A percentile compares a stretch with the other conserved stretches of the same genome.
phyloP scores from a whole-genome alignment of 1,140 invertebrate species.

The Macrostomum lignano region DNA sequence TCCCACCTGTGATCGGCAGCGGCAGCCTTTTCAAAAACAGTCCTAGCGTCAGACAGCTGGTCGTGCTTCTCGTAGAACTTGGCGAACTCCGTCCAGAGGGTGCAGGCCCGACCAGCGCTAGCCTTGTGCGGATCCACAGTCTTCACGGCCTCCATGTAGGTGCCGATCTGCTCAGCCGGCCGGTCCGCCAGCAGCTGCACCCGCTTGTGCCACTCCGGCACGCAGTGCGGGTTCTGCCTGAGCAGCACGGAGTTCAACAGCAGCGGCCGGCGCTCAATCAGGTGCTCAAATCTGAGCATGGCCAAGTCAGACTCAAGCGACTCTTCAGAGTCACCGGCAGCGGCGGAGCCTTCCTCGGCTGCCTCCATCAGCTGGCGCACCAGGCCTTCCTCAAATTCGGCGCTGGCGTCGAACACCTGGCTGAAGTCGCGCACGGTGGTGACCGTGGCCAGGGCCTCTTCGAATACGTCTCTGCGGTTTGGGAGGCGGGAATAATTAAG shows the following conservation, averaged over 20 bases:
- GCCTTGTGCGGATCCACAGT: slow-evolving; percentile 83
- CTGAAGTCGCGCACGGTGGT: slow-evolving; percentile 83
- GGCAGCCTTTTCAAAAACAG: slow-evolving; percentile 80
- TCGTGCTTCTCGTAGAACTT: slow-evolving; percentile 87
- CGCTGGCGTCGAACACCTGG: slow-evolving; percentile 93
- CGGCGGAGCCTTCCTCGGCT: slow-evolving; percentile 33
- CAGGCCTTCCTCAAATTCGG: slow-evolving; percentile 84
- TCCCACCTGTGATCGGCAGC: too few relatives aligned
- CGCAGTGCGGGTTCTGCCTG: slow-evolving; percentile 94
- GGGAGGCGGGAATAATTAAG: too few relatives aligned
- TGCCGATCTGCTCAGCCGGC: slow-evolving; percentile 36
- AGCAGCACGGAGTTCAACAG: slow-evolving; percentile 54
- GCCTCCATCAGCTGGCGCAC: slow-evolving; percentile 69
- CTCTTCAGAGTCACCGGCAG: slow-evolving; percentile 9
- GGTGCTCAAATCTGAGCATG: slow-evolving; percentile 57
- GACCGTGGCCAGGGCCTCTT: slow-evolving; percentile 87
- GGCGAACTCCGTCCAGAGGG: slow-evolving; percentile 81
- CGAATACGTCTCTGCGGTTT: slow-evolving; percentile 97
- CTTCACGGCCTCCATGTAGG: slow-evolving; percentile 86
- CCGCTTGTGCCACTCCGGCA: slow-evolving; percentile 89
- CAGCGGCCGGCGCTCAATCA: slow-evolving; percentile 71
- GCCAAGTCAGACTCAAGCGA: slow-evolving; percentile 63
- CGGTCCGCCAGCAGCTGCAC: slow-evolving; percentile 42
- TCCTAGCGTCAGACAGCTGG: slow-evolving; percentile 61
- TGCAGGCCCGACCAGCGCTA: slow-evolving; percentile 56